Conservation (phyloP, 2,888 invertebrate species). For the Drosophila testacea region DNA sequence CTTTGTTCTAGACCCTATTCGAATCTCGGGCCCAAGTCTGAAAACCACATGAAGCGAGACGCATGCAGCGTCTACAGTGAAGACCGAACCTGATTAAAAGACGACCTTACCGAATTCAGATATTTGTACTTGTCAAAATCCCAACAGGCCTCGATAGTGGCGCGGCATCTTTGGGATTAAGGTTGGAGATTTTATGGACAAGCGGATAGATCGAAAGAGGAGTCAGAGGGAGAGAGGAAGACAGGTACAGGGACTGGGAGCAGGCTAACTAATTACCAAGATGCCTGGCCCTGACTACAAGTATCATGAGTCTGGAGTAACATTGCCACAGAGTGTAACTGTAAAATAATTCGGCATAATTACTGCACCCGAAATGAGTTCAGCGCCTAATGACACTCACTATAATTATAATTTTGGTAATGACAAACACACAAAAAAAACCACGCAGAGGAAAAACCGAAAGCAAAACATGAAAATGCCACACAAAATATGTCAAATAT, state of each 20-base stretch:
- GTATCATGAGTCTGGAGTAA: slow-evolving; percentile 23
- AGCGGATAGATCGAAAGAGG: slow-evolving; percentile 14
- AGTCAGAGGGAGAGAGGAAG: background rate
- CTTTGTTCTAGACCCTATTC: slow-evolving; percentile 59
- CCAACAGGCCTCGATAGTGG: slow-evolving; percentile 78
- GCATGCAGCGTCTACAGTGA: slow-evolving; percentile 49
- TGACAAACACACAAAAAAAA: slow-evolving; percentile 55
- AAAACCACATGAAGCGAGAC: slow-evolving; percentile 72
- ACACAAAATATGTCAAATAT: slow-evolving; percentile 77
- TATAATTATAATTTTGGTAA: slow-evolving; percentile 80
- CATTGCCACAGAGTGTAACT: slow-evolving; percentile 46
- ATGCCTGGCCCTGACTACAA: slow-evolving; percentile 24
- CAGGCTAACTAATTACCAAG: slow-evolving; percentile 51
- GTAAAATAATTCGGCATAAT: slow-evolving; percentile 75
- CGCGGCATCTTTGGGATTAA: slow-evolving; percentile 63
- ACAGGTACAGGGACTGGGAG: slow-evolving; percentile 6
- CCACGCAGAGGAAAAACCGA: slow-evolving; percentile 32
- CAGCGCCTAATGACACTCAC: slow-evolving; percentile 75
- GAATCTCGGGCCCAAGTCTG: slow-evolving; percentile 22
- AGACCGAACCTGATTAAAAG: slow-evolving; percentile 80
- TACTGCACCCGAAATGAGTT: slow-evolving; percentile 62
- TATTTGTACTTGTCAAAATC: slow-evolving; percentile 85
- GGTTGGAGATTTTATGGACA: slow-evolving; percentile 70
- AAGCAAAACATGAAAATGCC: slow-evolving; percentile 54
- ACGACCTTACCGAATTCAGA: slow-evolving; percentile 83